phyloP scores from a whole-genome alignment of 2,888 invertebrate genomes.

The Isotomurus palustris region DNA sequence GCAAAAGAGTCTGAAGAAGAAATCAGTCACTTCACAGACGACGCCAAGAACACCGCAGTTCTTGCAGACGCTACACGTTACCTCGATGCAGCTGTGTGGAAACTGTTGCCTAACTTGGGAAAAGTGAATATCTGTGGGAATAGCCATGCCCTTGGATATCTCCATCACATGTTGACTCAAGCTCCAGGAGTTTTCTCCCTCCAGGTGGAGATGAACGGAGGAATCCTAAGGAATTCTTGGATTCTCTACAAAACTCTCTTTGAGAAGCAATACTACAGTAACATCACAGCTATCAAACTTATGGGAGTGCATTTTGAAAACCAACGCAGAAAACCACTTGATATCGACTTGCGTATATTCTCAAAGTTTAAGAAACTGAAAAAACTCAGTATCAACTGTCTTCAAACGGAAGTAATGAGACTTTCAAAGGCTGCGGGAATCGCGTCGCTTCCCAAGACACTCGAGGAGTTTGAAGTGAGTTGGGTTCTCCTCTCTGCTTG shows the following conservation, averaged over 20 bases:
- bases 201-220: not conserved
- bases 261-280: not conserved
- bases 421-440: not conserved
- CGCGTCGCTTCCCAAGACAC: not conserved
- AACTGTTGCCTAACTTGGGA: not conserved
- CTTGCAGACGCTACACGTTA: not conserved
- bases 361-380: not conserved
- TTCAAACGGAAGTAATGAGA: not conserved
- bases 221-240: conserved; percentile 2
- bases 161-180: not conserved
- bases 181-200: not conserved
- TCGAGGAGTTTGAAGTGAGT: not conserved
- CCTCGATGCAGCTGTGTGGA: not conserved
- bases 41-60: not conserved
- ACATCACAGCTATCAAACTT: not conserved
- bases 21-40: not conserved
- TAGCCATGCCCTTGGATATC: not conserved
- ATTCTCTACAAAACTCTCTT: not conserved
- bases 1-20: not conserved
- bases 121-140: not conserved
- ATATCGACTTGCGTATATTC: conserved; percentile 1
- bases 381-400: not conserved
- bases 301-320: not conserved
- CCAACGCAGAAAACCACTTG: not conserved
- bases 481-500: not conserved